Conservation (phyloP, 2,888 invertebrate species). For the Liopterus haemorrhoidalis region DNA sequence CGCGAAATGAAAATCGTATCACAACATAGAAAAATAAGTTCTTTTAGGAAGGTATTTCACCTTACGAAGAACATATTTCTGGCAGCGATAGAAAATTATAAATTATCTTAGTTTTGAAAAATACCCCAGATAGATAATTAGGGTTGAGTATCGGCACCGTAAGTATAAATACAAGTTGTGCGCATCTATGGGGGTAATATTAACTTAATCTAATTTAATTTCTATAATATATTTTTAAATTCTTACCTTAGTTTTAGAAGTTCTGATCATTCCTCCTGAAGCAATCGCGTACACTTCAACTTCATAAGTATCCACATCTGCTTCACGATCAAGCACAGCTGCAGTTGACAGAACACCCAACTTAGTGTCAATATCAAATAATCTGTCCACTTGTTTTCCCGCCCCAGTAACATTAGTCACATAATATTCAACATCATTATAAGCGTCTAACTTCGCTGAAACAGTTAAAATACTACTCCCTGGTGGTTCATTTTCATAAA, state of each 20-base stretch:
- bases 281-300: conserved; percentile 82
- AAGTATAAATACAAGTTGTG: no score
- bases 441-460: conserved; percentile 59
- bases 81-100: no score
- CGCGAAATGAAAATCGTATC: no score
- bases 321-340: conserved; percentile 74
- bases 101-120: no score
- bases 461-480: conserved; percentile 82
- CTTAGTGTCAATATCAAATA: conserved; percentile 86
- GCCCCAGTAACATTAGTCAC: conserved; percentile 77
- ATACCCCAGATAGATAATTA: no score
- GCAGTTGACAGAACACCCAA: conserved; percentile 84
- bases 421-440: conserved; percentile 75
- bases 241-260: conserved; percentile 79
- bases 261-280: conserved; percentile 63
- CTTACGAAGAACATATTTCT: no score
- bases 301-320: conserved; percentile 74
- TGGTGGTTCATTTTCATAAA: conserved; percentile 83
- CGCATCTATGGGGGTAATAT: no score
- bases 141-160: no score
- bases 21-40: no score
- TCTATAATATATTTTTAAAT: no score
- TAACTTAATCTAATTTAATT: no score
- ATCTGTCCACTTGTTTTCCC: conserved; percentile 74
- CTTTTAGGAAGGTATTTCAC: no score